Conservation (phyloP, 2,888 invertebrate species). For the Notodonta ziczac region DNA sequence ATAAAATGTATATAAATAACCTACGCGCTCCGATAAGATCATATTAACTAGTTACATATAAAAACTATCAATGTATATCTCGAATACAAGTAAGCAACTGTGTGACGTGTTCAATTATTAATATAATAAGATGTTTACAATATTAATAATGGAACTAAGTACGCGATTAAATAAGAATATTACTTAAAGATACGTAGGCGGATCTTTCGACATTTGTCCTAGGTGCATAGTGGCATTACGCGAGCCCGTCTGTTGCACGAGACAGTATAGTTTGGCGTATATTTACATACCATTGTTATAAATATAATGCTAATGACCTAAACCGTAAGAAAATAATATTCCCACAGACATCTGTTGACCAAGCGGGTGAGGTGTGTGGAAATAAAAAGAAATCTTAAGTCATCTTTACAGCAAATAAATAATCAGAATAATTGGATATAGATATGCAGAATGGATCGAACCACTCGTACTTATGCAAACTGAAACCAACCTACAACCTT, state of each 20-base stretch:
- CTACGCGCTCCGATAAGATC: not conserved
- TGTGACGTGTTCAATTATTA: slow-evolving; percentile 19
- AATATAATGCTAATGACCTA: slow-evolving; percentile 6
- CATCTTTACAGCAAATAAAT: too few species aligned
- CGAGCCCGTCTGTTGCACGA: slow-evolving; percentile 21
- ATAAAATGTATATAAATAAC: not conserved
- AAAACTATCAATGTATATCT: slow-evolving; percentile 2
- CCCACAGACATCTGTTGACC: not conserved
- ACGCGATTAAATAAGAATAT: slow-evolving; percentile 41
- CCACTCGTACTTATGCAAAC: too few species aligned
- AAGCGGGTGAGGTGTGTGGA: too few species aligned
- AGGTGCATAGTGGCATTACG: slow-evolving; percentile 43
- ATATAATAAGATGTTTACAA: not conserved
- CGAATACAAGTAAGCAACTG: slow-evolving; percentile 13
- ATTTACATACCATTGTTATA: not conserved
- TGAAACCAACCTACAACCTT: too few species aligned
- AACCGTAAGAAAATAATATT: not conserved
- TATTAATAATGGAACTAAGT: slow-evolving; percentile 30
- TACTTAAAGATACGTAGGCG: slow-evolving; percentile 73
- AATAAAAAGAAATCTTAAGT: too few species aligned
- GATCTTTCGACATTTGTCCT: slow-evolving; percentile 75
- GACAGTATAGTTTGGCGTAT: slow-evolving; percentile 20
- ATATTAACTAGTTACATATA: not conserved
- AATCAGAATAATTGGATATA: too few species aligned
- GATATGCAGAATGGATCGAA: too few species aligned